Conservation (phyloP, 1,140 invertebrate species). For the Orchestia grillus region DNA sequence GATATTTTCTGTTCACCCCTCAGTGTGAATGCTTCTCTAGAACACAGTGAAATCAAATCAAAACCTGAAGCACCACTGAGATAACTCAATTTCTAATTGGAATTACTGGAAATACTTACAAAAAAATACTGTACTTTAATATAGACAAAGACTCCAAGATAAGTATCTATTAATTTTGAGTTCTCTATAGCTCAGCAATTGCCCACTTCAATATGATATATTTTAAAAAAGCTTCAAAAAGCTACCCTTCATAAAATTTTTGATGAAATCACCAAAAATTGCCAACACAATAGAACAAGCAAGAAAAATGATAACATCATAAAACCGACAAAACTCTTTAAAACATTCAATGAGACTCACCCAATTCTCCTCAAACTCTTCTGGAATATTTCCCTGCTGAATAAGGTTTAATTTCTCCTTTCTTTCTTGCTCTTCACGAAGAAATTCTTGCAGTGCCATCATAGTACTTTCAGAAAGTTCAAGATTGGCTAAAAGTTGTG, state of each 20-base stretch:
- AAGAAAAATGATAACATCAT: background rate
- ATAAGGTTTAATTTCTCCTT: slow-evolving; percentile 73
- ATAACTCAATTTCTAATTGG: slow-evolving; percentile 52
- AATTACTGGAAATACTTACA: background rate
- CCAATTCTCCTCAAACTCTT: slow-evolving; percentile 85
- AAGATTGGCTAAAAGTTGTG: slow-evolving; percentile 26
- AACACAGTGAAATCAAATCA: background rate
- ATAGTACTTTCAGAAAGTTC: slow-evolving; percentile 80
- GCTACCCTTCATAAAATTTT: no score
- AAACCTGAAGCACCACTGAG: background rate
- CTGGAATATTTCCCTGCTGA: slow-evolving; percentile 69
- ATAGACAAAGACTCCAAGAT: no score
- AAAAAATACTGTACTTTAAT: background rate
- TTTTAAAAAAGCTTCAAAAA: no score
- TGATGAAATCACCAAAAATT: no score
- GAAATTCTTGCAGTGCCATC: slow-evolving; percentile 85
- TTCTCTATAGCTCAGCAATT: no score
- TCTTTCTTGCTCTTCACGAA: slow-evolving; percentile 79
- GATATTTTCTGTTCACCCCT: background rate
- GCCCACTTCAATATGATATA: no score
- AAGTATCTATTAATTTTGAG: no score
- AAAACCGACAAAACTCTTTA: background rate
- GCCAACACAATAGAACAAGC: no score
- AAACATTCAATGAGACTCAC: slow-evolving; percentile 73
- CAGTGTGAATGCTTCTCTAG: background rate